Percentiles rank a stretch among this genome's conserved stretches.
phyloP scores from a whole-genome alignment of 2,888 invertebrate genomes.

The Plusia festucae region DNA sequence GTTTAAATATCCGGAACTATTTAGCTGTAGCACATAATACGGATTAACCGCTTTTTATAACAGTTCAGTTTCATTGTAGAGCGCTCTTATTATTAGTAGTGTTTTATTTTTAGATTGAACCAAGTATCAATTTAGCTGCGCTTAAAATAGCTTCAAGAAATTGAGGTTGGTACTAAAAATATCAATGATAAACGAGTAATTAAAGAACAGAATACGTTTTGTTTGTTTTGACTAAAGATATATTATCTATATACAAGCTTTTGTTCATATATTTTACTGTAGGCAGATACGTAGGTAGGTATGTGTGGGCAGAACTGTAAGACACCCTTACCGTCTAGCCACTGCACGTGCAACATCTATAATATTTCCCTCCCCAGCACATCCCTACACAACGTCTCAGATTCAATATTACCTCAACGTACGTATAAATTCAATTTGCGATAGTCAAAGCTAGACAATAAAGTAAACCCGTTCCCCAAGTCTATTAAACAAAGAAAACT shows the following conservation, averaged over 20 bases:
- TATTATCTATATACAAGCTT: slow-evolving; percentile 11
- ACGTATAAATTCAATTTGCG: slow-evolving; percentile 31
- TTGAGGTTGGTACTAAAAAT: slow-evolving; percentile 31
- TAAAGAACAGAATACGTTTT: slow-evolving; percentile 11
- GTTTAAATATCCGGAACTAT: slow-evolving; percentile 6
- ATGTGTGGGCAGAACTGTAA: slow-evolving; percentile 7
- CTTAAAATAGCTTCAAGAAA: slow-evolving; percentile 41
- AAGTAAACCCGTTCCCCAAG: slow-evolving; percentile 22
- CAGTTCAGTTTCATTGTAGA: slow-evolving; percentile 7
- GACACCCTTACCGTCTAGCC: background rate
- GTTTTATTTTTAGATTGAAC: slow-evolving; percentile 34
- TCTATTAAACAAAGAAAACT: slow-evolving; percentile 35
- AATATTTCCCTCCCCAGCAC: slow-evolving; percentile 8
- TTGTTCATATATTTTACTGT: background rate
- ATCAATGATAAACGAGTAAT: slow-evolving; percentile 22
- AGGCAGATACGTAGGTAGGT: background rate
- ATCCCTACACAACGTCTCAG: background rate
- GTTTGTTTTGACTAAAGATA: background rate
- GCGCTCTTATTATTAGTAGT: slow-evolving; percentile 22
- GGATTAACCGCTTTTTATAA: slow-evolving; percentile 18
- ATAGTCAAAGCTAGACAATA: slow-evolving; percentile 13
- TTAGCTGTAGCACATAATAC: slow-evolving; percentile 2
- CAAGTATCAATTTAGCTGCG: slow-evolving; percentile 38
- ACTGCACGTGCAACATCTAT: slow-evolving; percentile 14
- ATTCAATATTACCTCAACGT: slow-evolving; percentile 6